Base-by-base conservation (phyloP, 2,888 invertebrate genomes). In the Elegia similella region DNA sequence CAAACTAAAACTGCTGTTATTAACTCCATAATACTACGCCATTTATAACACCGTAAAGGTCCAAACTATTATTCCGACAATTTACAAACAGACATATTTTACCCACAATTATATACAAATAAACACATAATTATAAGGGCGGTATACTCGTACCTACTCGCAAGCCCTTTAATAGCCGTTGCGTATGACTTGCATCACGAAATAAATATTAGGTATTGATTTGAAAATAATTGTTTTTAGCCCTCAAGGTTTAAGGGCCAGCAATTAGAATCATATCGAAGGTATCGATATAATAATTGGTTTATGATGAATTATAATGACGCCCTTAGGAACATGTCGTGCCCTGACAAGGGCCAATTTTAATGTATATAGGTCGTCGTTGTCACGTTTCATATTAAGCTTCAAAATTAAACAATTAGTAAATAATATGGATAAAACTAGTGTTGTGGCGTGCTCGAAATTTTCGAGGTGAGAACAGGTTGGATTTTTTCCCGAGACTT, bases 151-250 rank as follows among this genome's bases (percentile, higher is more conserved):
- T 5, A 23, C 23, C 23, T 23, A 23, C 23, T 23, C 23, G 5
- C 17, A 29, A 42, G 53, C 53, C 53, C 53, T 53, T 53, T 42
- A 43, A 43, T 42, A 43, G 30, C 38, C 5, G 23, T 23, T 23
- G 23, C 23, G 5, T 23, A 23, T 23, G n/a, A 6, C 30, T 43
- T 53, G 43, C 13, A 44, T 55, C 54, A 55, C 54, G 54, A 55
- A 42, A 43, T 53, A 43, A 46, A 55, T 46, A 53, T 32, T 48
- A 43, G 10, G 16, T 34, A 55, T 46, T 30, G 32, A 44, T 55
- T 32, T 62, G 57, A 59, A 62, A 58, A 62, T 64, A 64, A 64
- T 64, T 57, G 60, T 59, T 59, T 58, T 47, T 30, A 32, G 38
- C 59, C 55, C 57, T 55, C 53, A 59, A 57, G 62, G 59, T 16